These are phyloP conservation scores for Pterostichus niger DNA, from an alignment of 2,888 invertebrate genomes.

Conservation along the genomic window DNA sequence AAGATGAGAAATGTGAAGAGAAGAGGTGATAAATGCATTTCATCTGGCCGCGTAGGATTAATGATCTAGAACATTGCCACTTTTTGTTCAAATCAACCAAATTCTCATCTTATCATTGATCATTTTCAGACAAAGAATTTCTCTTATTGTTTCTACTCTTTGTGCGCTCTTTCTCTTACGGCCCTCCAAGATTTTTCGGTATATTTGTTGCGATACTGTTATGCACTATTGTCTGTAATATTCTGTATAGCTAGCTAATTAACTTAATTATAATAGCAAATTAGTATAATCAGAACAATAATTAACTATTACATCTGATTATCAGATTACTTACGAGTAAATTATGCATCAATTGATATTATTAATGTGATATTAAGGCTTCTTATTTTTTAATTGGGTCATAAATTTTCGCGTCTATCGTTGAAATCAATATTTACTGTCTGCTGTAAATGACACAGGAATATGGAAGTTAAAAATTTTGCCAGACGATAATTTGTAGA, in stretches of 20 bases:
- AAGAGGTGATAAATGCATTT: conserved; percentile 65
- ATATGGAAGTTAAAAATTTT: no score
- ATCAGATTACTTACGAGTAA: neutral
- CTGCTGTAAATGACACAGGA: no score
- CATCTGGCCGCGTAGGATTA: conserved; percentile 57
- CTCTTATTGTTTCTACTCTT: conserved; percentile 55
- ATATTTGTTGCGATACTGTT: conserved; percentile 8
- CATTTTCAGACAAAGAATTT: conserved; percentile 65
- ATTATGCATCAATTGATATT: conserved; percentile 31
- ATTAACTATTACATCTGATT: conserved; percentile 24
- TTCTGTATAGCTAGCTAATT: neutral
- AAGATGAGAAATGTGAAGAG: conserved; percentile 34
- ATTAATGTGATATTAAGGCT: no score
- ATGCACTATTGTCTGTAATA: neutral
- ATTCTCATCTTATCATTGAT: conserved; percentile 65
- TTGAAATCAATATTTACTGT: no score
- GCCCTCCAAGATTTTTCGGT: conserved; percentile 6
- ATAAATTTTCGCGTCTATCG: no score
- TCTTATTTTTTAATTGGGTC: no score
- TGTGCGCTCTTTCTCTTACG: conserved; percentile 43
- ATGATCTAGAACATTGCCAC: conserved; percentile 65
- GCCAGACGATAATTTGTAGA: no score
- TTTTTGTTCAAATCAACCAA: conserved; percentile 65
- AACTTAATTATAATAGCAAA: conserved; percentile 22
- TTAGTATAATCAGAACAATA: conserved; percentile 15